A percentile compares a stretch with the other conserved stretches of the same genome.
Conservation (phyloP, 2,888 invertebrate genomes). For the Acanthacorydalis orientalis region DNA sequence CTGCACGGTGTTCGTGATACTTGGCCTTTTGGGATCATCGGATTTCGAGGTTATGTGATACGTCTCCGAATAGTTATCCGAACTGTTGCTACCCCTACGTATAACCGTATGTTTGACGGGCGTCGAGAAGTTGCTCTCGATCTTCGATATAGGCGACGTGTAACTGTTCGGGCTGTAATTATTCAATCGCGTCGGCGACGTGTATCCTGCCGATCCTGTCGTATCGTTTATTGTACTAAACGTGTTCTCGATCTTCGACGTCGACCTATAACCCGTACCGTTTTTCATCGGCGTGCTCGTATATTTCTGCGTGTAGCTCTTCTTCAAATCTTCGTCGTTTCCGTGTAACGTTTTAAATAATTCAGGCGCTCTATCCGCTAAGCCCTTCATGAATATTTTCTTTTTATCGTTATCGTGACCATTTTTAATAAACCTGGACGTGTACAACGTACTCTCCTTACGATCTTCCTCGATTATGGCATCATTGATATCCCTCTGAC, state of each 20-base stretch:
- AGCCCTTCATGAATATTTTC: conserved; percentile 48
- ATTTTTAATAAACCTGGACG: conserved; percentile 36
- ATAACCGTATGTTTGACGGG: conserved; percentile 20
- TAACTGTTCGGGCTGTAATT: conserved; percentile 24
- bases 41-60: conserved; percentile 50
- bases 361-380: conserved; percentile 54
- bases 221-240: not conserved
- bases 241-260: not conserved
- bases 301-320: conserved; percentile 20
- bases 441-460: conserved; percentile 27
- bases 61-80: conserved; percentile 54
- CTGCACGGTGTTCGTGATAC: conserved; percentile 53
- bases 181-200: conserved; percentile 25
- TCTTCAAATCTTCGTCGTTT: conserved; percentile 34
- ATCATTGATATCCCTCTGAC: conserved; percentile 60
- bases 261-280: conserved; percentile 12
- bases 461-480: conserved; percentile 32
- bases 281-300: conserved; percentile 19
- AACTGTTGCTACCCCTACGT: conserved; percentile 47
- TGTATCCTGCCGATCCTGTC: conserved; percentile 11
- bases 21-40: conserved; percentile 47
- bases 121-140: conserved; percentile 12
- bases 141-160: conserved; percentile 25
- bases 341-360: conserved; percentile 53
- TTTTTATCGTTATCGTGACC: conserved; percentile 38